A percentile compares a stretch with the other conserved stretches of the same genome.
phyloP scores from a whole-genome alignment of 2,888 invertebrate species.

The Ormyrus pomaceus region DNA sequence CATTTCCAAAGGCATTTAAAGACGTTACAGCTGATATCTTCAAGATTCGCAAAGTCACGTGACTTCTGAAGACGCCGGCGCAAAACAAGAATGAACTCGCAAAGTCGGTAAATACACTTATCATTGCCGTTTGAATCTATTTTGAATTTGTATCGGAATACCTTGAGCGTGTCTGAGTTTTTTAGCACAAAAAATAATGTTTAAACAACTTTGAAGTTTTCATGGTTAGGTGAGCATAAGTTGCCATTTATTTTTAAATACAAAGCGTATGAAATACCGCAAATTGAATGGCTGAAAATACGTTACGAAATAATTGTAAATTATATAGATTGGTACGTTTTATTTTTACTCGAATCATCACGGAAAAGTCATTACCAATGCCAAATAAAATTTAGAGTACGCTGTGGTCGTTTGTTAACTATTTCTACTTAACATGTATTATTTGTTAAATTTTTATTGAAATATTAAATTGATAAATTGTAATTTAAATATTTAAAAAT shows the following conservation, averaged over 20 bases:
- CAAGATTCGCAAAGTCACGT: conserved; percentile 37
- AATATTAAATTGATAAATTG: too few species aligned
- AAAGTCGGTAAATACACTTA: conserved; percentile 46
- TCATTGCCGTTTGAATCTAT: conserved; percentile 47
- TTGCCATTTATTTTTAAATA: not conserved
- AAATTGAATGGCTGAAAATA: conserved; percentile 22
- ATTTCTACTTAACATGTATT: not conserved
- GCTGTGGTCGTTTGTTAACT: not conserved
- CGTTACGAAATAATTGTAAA: conserved; percentile 42
- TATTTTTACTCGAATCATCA: conserved; percentile 46
- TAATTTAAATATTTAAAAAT: too few species aligned
- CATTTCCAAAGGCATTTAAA: not conserved
- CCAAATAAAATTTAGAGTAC: conserved; percentile 29
- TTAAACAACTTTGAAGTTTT: not conserved
- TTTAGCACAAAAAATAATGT: not conserved
- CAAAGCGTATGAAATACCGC: not conserved
- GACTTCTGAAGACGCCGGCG: conserved; percentile 27
- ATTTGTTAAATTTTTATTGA: not conserved
- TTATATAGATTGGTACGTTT: conserved; percentile 24
- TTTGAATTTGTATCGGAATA: conserved; percentile 8
- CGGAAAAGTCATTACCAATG: conserved; percentile 44
- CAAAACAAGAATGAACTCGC: conserved; percentile 32
- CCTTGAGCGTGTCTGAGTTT: not conserved
- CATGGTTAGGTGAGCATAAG: not conserved
- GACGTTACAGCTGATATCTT: not conserved